Conservation (phyloP, 2,888 invertebrate species). For the Polymixis lichenea region DNA sequence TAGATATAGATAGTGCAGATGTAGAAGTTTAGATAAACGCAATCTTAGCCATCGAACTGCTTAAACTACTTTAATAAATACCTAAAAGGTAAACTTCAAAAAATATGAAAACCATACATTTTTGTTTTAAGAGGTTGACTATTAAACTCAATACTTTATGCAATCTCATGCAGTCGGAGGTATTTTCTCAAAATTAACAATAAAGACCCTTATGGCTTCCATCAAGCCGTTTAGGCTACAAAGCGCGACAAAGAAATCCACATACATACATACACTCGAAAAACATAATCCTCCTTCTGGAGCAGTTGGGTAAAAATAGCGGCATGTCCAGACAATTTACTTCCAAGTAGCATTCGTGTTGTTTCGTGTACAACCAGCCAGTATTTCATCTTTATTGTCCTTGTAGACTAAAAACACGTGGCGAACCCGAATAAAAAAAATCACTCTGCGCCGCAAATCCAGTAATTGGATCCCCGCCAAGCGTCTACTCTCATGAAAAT, state of each 20-base stretch:
- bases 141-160: no score
- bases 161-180: no score
- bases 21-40: neutral
- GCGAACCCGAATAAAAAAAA: constrained; percentile 59
- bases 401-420: constrained; percentile 55
- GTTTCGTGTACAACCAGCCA: constrained; percentile 29
- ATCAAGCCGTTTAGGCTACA: no score
- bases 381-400: constrained; percentile 51
- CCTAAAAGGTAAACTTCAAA: no score
- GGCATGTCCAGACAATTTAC: constrained; percentile 9
- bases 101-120: no score
- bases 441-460: constrained; percentile 63
- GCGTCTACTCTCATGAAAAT: constrained; percentile 66
- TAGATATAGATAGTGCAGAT: no score
- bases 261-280: no score
- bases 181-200: no score
- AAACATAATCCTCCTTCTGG: no score
- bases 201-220: no score
- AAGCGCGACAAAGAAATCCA: no score
- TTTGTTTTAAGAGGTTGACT: no score
- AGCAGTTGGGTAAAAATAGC: neutral
- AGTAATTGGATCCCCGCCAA: constrained; percentile 67
- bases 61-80: neutral
- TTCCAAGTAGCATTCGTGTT: constrained; percentile 22
- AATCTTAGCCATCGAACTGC: neutral